Evolutionary conservation across 2,888 invertebrate genomes (phyloP).

Genomic region (Oscheius sp.): DNA sequence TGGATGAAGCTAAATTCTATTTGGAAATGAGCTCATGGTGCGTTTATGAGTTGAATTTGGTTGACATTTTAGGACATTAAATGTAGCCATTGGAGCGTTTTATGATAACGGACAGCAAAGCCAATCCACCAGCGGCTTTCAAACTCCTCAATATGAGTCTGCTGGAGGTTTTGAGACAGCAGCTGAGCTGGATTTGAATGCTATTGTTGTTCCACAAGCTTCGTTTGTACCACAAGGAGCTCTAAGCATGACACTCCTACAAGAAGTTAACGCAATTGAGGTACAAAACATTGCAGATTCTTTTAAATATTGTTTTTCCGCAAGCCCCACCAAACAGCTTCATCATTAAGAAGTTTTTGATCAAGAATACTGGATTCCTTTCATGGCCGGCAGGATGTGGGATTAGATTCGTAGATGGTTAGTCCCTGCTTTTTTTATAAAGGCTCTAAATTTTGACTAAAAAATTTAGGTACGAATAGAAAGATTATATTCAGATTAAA

Average conservation of each 20-base stretch:
- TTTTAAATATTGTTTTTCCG: neutral
- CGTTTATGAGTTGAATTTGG: neutral
- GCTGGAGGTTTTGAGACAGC: too few species aligned
- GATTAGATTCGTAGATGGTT: conserved; percentile 24
- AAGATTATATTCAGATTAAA: too few species aligned
- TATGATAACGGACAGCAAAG: conserved; percentile 21
- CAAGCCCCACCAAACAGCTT: neutral
- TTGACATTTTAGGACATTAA: conserved; percentile 21
- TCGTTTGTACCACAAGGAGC: neutral
- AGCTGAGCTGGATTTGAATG: too few species aligned
- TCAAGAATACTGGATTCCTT: conserved; percentile 6
- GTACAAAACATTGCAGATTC: neutral
- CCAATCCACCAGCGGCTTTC: conserved; percentile 1
- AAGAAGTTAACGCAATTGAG: neutral
- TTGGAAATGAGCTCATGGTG: conserved; percentile 44
- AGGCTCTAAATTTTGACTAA: neutral
- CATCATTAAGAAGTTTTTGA: conserved; percentile 7
- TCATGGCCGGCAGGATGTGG: conserved; percentile 20
- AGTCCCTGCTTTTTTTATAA: neutral
- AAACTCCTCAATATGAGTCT: too few species aligned
- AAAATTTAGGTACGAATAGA: too few species aligned
- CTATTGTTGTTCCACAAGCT: neutral
- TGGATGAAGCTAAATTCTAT: conserved; percentile 42
- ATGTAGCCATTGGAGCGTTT: conserved; percentile 19
- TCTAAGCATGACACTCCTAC: neutral